phyloP scores from a whole-genome alignment of 1,140 invertebrate genomes.

The Leptopilina clavipes region DNA sequence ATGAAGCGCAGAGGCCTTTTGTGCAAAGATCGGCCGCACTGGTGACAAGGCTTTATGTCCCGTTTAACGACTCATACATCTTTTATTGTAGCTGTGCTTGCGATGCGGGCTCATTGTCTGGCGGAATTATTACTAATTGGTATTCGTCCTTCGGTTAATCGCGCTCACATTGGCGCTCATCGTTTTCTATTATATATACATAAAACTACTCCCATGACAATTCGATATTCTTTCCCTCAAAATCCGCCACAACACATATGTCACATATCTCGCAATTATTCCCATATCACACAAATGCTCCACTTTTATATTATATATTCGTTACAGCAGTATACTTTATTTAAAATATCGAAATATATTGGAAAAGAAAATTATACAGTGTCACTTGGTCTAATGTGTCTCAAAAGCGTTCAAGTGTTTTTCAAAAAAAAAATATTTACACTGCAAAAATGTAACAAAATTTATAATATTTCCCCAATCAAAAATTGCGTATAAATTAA shows the following conservation, averaged over 20 bases:
- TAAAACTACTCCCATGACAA: not conserved
- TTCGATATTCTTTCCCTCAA: conserved; percentile 1
- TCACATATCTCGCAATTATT: too few relatives aligned
- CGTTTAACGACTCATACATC: conserved; percentile 34
- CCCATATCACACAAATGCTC: not conserved
- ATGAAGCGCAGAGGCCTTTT: conserved; percentile 16
- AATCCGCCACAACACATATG: too few relatives aligned
- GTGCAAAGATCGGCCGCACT: conserved; percentile 32
- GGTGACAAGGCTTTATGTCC: conserved; percentile 34
- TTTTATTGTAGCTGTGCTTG: conserved; percentile 46
- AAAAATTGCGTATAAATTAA: too few relatives aligned
- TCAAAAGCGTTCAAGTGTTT: too few relatives aligned
- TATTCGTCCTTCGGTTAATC: conserved; percentile 62
- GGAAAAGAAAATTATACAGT: too few relatives aligned
- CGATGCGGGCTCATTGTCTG: conserved; percentile 64
- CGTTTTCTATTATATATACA: not conserved
- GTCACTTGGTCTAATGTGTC: too few relatives aligned
- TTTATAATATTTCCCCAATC: too few relatives aligned
- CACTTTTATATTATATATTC: not conserved
- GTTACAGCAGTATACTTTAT: too few relatives aligned
- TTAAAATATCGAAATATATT: too few relatives aligned
- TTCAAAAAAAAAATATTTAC: too few relatives aligned
- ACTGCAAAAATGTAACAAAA: too few relatives aligned
- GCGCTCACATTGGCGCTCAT: conserved; percentile 37
- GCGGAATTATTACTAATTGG: conserved; percentile 67